Conservation (phyloP, 2,797 vertebrate species). For the Periophthalmus magnuspinnatus region DNA sequence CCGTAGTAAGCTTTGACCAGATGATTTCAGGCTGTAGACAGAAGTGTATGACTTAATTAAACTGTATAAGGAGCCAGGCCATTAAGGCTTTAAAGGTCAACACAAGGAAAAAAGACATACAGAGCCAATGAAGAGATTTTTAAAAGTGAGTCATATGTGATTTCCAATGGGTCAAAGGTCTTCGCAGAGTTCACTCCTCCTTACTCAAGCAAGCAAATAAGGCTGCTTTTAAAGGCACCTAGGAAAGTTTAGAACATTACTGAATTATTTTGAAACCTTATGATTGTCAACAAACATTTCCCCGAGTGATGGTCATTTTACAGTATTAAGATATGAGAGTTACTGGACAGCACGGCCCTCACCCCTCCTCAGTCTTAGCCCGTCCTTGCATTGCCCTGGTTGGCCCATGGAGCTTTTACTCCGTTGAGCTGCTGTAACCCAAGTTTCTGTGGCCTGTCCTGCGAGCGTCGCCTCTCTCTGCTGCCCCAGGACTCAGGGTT, state of each 20-base stretch:
- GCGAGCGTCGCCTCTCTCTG: conserved; percentile 42
- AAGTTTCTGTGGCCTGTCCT: conserved; percentile 52
- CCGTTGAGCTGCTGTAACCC: conserved; percentile 56
- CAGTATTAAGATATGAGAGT: neutral
- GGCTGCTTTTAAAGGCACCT: no score
- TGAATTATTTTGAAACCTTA: neutral
- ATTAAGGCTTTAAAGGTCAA: neutral
- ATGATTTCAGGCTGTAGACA: neutral
- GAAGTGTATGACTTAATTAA: neutral
- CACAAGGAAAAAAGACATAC: neutral
- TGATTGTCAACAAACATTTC: neutral
- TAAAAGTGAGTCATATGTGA: no score
- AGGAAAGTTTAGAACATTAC: no score
- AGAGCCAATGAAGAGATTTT: neutral
- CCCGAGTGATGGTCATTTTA: neutral
- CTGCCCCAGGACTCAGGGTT: conserved; percentile 63
- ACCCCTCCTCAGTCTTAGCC: neutral
- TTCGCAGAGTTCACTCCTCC: no score
- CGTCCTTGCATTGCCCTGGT: conserved; percentile 27
- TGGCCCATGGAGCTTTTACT: conserved; percentile 49
- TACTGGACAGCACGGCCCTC: neutral
- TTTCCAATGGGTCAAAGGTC: no score
- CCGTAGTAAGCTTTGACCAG: neutral
- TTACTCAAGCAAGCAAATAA: no score
- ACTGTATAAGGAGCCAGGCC: neutral